Evolutionary conservation across 2,797 vertebrate genomes (phyloP).

Genomic region (Danio kyathit): DNA sequence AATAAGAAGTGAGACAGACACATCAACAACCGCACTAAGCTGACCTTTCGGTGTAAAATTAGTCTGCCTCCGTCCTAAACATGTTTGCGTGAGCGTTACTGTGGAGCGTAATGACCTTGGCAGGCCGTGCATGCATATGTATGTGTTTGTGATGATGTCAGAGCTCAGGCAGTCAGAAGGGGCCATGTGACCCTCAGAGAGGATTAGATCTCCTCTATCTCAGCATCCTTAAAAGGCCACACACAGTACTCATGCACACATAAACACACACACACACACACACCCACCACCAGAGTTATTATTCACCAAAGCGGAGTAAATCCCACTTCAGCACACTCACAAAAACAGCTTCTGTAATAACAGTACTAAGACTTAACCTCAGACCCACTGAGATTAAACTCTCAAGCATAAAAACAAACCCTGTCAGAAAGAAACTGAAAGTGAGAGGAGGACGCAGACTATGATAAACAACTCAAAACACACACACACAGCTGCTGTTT

Average conservation of each 20-base stretch:
- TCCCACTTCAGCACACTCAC: not conserved
- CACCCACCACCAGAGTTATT: not conserved
- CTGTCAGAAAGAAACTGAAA: conserved; percentile 21
- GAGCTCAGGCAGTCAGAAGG: conserved; percentile 72
- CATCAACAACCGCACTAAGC: not conserved
- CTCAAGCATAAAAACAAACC: not conserved
- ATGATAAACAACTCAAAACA: not conserved
- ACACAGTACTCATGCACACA: conserved; percentile 12
- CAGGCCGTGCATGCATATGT: conserved; percentile 32
- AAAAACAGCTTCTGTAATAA: not conserved
- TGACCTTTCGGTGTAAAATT: not conserved
- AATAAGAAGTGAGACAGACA: not conserved
- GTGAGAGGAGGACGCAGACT: not conserved
- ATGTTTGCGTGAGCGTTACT: conserved; percentile 14
- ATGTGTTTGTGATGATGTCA: conserved; percentile 77
- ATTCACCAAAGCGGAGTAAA: not conserved
- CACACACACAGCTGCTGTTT: conserved; percentile 16
- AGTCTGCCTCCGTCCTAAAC: not conserved
- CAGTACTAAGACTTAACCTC: not conserved
- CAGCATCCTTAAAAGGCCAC: conserved; percentile 41
- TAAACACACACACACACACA: too few relatives aligned
- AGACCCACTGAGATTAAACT: not conserved
- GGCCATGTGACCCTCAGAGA: conserved; percentile 74
- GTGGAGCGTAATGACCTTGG: conserved; percentile 1
- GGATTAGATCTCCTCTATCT: conserved; percentile 70